Base-by-base conservation (phyloP, 2,113 vertebrate species). In the Chroicocephalus ridibundus region DNA sequence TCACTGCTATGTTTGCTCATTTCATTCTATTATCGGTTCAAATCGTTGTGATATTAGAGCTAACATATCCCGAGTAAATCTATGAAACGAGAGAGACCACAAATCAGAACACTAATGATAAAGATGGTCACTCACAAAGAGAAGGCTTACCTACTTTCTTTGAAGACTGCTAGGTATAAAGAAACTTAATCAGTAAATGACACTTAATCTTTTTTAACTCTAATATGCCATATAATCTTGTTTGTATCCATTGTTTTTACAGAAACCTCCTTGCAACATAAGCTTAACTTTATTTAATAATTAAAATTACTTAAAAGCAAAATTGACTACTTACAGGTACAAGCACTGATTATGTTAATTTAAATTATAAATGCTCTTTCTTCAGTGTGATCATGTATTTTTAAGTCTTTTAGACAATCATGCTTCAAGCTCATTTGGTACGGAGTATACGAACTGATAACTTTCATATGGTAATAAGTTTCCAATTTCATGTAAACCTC, bases 301-400 rank as follows among this genome's bases (percentile, higher is more conserved):
- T 97, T 98, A 95, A 97, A 96, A 95, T 83, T 85, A 93, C 69
- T 97, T 97, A 96, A 97, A 97, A 97, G 81, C 38, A 98, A 97
- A 98, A 97, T 84, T 96, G 93, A 97, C 86, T 97, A 88, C 96
- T 97, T 97, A 94, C 89, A 95, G 94, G 89, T 96, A 97, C 86
- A 96, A 97, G 82, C 61, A 96, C 82, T 97, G 96, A 97, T 97
- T 97, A 97, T 97, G 92, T 96, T 98, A 96, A 98, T 96, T 96
- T 98, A 97, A 97, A 97, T 97, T 98, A 97, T 94, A 86, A 97
- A 97, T 97, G 90, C 62, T 91, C 91, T 96, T 97, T 86, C 71
- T 96, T 97, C 54, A 82, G 75, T 83, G n/a, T 19, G 34, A 93
- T 97, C 82, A 91, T 94, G 69, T 95, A 96, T 97, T 97, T 97